These are phyloP conservation scores for Heliocidaris erythrogramma DNA, from an alignment of 35 echinoderm and acorn worm species.

Conservation along the genomic window DNA sequence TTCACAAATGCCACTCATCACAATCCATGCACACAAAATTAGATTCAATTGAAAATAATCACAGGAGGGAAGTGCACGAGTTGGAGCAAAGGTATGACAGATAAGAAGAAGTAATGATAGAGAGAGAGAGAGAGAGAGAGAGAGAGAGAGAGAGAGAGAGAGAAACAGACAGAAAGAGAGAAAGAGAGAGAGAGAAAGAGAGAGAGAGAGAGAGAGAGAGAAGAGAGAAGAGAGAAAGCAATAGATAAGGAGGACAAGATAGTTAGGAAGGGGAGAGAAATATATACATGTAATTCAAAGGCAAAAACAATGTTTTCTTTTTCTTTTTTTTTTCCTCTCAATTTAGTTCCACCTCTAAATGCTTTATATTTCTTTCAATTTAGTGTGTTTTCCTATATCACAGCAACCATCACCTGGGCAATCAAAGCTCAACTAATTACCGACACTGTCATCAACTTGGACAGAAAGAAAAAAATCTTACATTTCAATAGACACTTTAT, in stretches of 20 bases:
- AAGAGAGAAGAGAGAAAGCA: background rate
- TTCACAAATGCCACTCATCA: slow-evolving; percentile 9
- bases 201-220: background rate
- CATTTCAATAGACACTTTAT: background rate
- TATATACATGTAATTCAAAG: background rate
- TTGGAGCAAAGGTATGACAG: background rate
- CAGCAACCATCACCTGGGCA: background rate
- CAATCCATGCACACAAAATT: background rate
- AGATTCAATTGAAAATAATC: slow-evolving; percentile 24
- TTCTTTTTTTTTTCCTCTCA: background rate
- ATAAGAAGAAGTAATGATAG: background rate
- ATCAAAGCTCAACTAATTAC: no score
- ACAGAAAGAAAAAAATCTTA: background rate
- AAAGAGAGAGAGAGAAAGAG: background rate
- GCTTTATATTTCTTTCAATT: background rate
- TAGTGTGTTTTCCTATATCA: background rate
- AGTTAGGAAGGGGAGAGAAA: background rate
- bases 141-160: background rate
- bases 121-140: background rate
- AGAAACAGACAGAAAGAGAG: background rate
- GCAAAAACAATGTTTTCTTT: no score
- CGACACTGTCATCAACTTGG: background rate
- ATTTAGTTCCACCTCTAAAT: background rate
- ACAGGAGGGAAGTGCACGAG: background rate
- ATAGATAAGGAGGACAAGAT: no score